A percentile compares a stretch with the other conserved stretches of the same genome.
Evolutionary conservation across 2,888 invertebrate genomes (phyloP).

Genomic region (Amorpha juglandis): DNA sequence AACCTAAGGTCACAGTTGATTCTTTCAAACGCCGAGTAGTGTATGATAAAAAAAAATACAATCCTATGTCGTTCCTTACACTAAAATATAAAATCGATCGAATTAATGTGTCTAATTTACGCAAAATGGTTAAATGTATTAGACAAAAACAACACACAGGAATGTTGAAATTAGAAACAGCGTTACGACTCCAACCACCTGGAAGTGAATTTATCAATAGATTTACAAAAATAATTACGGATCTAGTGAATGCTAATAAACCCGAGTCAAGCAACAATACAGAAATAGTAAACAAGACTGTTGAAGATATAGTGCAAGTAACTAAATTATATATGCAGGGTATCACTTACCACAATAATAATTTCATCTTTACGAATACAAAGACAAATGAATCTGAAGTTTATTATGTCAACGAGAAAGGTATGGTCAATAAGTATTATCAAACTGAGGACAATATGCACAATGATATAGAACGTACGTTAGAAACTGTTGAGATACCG

Average conservation of each 20-base stretch:
- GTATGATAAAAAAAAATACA: not conserved
- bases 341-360: not conserved
- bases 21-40: constrained; percentile 17
- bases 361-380: not conserved
- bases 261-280: not conserved
- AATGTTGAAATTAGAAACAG: not conserved
- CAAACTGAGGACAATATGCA: not conserved
- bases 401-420: constrained; percentile 10
- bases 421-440: constrained; percentile 1
- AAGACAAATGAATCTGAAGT: constrained; percentile 17
- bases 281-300: not conserved
- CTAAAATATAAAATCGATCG: constrained; percentile 25
- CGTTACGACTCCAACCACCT: not conserved
- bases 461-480: not conserved
- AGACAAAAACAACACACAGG: not conserved
- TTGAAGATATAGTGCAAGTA: not conserved
- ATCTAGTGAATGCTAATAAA: not conserved
- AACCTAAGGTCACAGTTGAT: constrained; percentile 33
- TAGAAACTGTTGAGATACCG: not conserved
- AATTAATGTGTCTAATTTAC: not conserved
- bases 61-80: constrained; percentile 23
- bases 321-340: not conserved
- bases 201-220: not conserved
- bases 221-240: not conserved
- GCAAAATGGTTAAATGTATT: not conserved